These are phyloP conservation scores for Nothura maculosa DNA, from an alignment of 2,797 vertebrate genomes.

Conservation along the genomic window DNA sequence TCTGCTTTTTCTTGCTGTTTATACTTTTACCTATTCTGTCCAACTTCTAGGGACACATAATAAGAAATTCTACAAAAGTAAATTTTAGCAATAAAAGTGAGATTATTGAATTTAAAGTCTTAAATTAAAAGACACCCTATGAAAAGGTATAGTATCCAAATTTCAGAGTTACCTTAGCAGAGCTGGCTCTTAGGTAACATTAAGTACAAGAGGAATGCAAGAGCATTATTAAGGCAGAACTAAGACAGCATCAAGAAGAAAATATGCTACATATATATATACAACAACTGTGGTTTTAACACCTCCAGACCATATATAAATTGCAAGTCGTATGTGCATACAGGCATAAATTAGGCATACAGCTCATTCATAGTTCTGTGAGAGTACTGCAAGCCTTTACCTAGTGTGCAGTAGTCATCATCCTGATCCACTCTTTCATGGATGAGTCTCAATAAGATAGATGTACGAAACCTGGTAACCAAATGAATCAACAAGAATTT, in stretches of 20 bases:
- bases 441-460: neutral
- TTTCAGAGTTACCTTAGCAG: neutral
- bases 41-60: neutral
- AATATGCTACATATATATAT: neutral
- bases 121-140: neutral
- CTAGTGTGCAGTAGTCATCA: neutral
- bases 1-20: neutral
- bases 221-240: neutral
- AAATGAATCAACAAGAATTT: neutral
- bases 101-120: neutral
- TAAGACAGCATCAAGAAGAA: neutral
- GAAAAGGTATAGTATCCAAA: neutral
- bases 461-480: neutral
- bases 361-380: neutral
- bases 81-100: neutral
- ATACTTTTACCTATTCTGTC: neutral
- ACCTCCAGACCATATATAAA: neutral
- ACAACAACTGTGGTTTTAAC: neutral
- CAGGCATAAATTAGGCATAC: neutral
- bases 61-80: neutral
- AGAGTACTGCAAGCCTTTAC: neutral
- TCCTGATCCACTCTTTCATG: neutral
- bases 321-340: neutral
- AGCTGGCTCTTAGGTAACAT: neutral
- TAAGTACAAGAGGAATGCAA: neutral